Base-by-base conservation (phyloP, 2,113 vertebrate species). In the Oreochromis spilurus region DNA sequence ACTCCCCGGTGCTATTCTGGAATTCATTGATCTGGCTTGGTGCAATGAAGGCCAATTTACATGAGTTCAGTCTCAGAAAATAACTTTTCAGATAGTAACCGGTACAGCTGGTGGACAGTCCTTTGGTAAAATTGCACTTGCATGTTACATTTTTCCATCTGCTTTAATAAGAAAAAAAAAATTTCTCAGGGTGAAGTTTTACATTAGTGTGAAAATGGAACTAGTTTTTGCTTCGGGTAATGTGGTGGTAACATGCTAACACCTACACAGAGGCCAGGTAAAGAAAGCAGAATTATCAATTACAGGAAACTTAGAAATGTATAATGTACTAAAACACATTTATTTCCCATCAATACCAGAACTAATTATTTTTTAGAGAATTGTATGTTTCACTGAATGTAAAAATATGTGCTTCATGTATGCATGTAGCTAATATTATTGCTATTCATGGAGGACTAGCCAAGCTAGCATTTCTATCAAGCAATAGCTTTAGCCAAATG, bases 1-100 rank as follows among this genome's bases (percentile, higher is more conserved):
- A 91, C 78, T 89, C 87, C 81, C 83, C 83, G 85, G 83, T 60
- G 80, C 75, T 91, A 83, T 86, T 92, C 82, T 92, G 87, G 79
- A 92, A 87, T 89, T 82, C 79, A 89, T 78, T 86, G 86, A 93
- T 93, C 81, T 81, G 38, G 48, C 75, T 67, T 26, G 9, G 38
- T 82, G 85, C 81, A 82, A 82, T 83, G 54, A 89, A 88, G 24
- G 24, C 24, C 24, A 24, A 24, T 24, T 88, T 83, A 86, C 86
- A 67, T 58, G 29, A 24, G 72, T 83, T 87, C 36, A 45, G 53
- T 60, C 67, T 84, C 67, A 87, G 85, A 79, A 89, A 86, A 81
- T 77, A 70, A 65, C 55, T 38, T 80, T 84, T 52, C n/a, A 79
- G 36, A 54, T 16, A 52, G 60, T 77, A 29, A 38, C 48, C 31